Conservation (phyloP, 2,888 invertebrate genomes). For the Crossocerus cetratus region DNA sequence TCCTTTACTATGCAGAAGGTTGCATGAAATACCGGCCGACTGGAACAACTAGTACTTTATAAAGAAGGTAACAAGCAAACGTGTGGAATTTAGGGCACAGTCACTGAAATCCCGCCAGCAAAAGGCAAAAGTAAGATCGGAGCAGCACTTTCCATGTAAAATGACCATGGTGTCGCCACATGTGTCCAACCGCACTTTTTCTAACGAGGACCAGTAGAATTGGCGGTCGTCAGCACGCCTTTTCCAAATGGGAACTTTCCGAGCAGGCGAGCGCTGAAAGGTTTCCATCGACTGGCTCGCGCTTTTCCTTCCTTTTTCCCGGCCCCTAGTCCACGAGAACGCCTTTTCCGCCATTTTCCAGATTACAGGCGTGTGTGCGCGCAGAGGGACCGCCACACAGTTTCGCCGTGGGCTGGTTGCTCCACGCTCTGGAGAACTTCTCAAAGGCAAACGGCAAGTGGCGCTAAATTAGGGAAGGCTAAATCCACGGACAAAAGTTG, state of each 20-base stretch:
- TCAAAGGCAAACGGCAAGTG: neutral
- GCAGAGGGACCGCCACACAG: neutral
- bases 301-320: conserved; percentile 28
- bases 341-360: conserved; percentile 14
- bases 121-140: neutral
- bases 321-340: conserved; percentile 5
- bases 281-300: conserved; percentile 39
- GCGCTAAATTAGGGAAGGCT: conserved; percentile 49
- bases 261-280: conserved; percentile 41
- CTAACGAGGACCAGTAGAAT: conserved; percentile 35
- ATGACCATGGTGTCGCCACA: too few species aligned
- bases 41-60: too few species aligned
- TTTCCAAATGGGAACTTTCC: conserved; percentile 39
- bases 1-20: too few species aligned
- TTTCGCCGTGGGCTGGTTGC: neutral
- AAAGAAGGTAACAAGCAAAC: too few species aligned
- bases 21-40: too few species aligned
- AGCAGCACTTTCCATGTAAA: neutral
- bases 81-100: too few species aligned
- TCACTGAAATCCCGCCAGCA: too few species aligned
- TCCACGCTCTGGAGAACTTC: neutral
- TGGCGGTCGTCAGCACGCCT: conserved; percentile 31
- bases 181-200: conserved; percentile 16
- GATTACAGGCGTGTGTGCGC: neutral
- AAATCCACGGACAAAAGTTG: conserved; percentile 37